Conservation (phyloP, 2,888 invertebrate species). For the Parnassius glacialis region DNA sequence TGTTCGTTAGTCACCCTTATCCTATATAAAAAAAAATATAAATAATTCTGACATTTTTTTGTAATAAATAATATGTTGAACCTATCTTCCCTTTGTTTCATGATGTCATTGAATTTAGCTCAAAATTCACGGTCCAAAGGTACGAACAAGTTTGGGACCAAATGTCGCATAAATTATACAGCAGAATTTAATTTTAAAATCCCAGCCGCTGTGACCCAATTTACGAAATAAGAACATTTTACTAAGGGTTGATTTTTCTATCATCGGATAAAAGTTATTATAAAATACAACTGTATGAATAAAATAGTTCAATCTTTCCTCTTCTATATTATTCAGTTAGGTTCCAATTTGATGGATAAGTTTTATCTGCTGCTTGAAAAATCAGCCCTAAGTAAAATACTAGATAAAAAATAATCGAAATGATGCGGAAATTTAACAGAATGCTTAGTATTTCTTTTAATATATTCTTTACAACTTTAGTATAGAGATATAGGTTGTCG, state of each 20-base stretch:
- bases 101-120: not conserved
- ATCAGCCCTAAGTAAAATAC: not conserved
- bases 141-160: slow-evolving; percentile 2
- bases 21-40: no score
- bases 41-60: no score
- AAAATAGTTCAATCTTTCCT: no score
- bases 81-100: slow-evolving; percentile 1
- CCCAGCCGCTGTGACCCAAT: slow-evolving; percentile 23
- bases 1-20: no score
- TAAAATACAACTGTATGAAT: no score
- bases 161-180: slow-evolving; percentile 18
- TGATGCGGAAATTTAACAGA: slow-evolving; percentile 16
- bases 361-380: not conserved
- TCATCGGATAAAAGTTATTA: no score
- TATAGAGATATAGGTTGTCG: slow-evolving; percentile 38
- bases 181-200: slow-evolving; percentile 20
- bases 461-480: slow-evolving; percentile 22
- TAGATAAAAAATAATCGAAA: slow-evolving; percentile 13
- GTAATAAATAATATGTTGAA: no score
- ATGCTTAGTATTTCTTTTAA: slow-evolving; percentile 21
- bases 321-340: not conserved
- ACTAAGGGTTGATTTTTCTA: no score
- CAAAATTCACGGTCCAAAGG: not conserved
- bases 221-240: not conserved
- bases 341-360: slow-evolving; percentile 14